These are phyloP conservation scores for Hydractinia echinata DNA, from an alignment of 30 jellyfish, hydroid and myxozoan species.

Conservation along the genomic window DNA sequence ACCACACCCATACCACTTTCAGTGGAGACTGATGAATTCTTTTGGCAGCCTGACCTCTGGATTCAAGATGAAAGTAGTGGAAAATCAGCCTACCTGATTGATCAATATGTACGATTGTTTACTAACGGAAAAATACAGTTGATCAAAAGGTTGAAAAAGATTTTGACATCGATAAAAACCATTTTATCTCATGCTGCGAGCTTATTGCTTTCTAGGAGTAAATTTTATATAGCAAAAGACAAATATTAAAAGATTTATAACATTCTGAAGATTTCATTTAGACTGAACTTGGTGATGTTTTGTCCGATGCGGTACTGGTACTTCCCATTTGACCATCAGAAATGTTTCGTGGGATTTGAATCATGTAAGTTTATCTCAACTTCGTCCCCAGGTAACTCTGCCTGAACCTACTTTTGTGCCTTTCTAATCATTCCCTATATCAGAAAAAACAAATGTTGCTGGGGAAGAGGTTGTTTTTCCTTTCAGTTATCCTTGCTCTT, in stretches of 20 bases:
- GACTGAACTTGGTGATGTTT: slow-evolving; percentile 1
- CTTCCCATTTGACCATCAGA: slow-evolving; percentile 22
- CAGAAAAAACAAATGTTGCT: too few species aligned
- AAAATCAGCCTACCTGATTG: background rate
- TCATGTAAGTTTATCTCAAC: slow-evolving; percentile 11
- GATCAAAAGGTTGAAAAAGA: background rate
- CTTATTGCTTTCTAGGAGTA: too few species aligned
- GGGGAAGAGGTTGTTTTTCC: too few species aligned
- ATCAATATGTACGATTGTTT: slow-evolving; percentile 7
- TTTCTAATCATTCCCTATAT: too few species aligned
- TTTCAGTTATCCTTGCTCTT: too few species aligned
- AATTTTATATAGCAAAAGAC: too few species aligned
- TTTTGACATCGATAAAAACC: too few species aligned
- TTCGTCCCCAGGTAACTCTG: too few species aligned
- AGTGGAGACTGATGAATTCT: background rate
- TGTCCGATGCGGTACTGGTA: slow-evolving; percentile 24
- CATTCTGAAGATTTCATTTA: background rate
- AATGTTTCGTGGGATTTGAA: background rate
- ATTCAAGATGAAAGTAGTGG: slow-evolving; percentile 2
- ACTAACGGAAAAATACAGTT: background rate
- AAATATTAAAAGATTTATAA: too few species aligned
- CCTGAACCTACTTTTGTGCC: too few species aligned
- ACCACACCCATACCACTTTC: background rate
- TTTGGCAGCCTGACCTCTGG: slow-evolving; percentile 22
- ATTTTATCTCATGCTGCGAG: too few species aligned